Conservation (phyloP, 2,888 invertebrate genomes). For the Tiliacea citrago region DNA sequence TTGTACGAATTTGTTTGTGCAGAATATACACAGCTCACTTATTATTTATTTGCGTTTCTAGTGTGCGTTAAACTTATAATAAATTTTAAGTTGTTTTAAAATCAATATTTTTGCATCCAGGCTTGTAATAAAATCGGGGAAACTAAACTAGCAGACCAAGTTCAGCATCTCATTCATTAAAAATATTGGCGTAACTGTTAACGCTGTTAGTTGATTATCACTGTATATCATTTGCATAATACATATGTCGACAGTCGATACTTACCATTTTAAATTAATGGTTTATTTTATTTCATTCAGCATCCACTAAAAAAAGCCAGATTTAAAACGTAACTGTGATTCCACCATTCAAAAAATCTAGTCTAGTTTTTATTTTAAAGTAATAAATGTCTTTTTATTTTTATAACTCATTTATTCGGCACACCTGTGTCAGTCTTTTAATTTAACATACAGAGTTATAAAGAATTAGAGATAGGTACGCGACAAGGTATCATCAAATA, state of each 20-base stretch:
- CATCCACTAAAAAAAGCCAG: not conserved
- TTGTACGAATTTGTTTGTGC: not conserved
- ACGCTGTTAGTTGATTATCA: slow-evolving; percentile 18
- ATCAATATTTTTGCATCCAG: not conserved
- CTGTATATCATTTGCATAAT: slow-evolving; percentile 16
- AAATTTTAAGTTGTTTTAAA: not conserved
- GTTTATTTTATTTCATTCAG: slow-evolving; percentile 11
- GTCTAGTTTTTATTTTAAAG: slow-evolving; percentile 29
- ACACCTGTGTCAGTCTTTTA: slow-evolving; percentile 53
- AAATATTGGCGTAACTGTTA: slow-evolving; percentile 11
- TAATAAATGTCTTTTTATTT: slow-evolving; percentile 46
- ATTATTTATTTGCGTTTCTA: slow-evolving; percentile 7
- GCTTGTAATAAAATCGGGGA: not conserved
- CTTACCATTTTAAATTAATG: slow-evolving; percentile 10
- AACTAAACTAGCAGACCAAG: not conserved
- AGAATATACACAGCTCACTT: not conserved
- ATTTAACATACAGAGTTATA: slow-evolving; percentile 17
- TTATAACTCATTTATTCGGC: slow-evolving; percentile 48
- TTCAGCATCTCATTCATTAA: slow-evolving; percentile 26
- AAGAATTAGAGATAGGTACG: slow-evolving; percentile 34
- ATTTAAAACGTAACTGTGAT: slow-evolving; percentile 7
- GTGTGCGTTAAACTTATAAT: not conserved
- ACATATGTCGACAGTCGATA: not conserved
- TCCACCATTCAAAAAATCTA: slow-evolving; percentile 27
- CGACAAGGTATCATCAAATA: slow-evolving; percentile 71